A percentile compares a stretch with the other conserved stretches of the same genome.
These are phyloP conservation scores for Polydrusus tereticollis DNA, from an alignment of 2,888 invertebrate genomes.

Conservation along the genomic window DNA sequence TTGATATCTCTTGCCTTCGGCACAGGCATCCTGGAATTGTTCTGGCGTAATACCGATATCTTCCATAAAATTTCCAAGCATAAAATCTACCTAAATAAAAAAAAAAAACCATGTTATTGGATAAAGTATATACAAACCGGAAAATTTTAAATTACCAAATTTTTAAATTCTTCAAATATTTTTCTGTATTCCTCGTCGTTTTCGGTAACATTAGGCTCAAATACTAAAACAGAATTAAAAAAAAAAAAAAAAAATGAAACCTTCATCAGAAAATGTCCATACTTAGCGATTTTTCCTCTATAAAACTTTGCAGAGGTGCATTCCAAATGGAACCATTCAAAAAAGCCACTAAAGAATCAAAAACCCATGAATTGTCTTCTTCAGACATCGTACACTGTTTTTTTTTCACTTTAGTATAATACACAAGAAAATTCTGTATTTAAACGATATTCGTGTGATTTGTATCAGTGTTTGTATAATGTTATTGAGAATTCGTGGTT, in stretches of 20 bases:
- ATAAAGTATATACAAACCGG: neutral
- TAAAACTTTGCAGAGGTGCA: slow-evolving; percentile 89
- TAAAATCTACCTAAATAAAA: slow-evolving; percentile 79
- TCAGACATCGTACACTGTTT: slow-evolving; percentile 39
- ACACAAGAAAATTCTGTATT: neutral
- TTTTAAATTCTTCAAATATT: slow-evolving; percentile 88
- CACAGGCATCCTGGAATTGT: slow-evolving; percentile 88
- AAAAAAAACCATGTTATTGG: neutral
- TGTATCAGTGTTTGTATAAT: slow-evolving; percentile 10
- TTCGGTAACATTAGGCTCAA: slow-evolving; percentile 83
- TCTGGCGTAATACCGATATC: slow-evolving; percentile 90
- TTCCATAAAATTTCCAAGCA: slow-evolving; percentile 93
- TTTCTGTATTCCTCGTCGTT: slow-evolving; percentile 79
- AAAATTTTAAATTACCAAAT: slow-evolving; percentile 73
- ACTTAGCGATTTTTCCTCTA: slow-evolving; percentile 94
- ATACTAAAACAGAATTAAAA: slow-evolving; percentile 74
- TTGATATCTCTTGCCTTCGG: slow-evolving; percentile 67
- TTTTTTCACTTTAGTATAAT: neutral
- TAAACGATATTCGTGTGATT: neutral
- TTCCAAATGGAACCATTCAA: slow-evolving; percentile 95
- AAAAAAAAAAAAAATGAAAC: slow-evolving; percentile 1
- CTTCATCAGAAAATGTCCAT: slow-evolving; percentile 63
- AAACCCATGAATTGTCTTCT: slow-evolving; percentile 87
- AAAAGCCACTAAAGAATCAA: slow-evolving; percentile 92
- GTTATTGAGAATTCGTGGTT: neutral